Percentiles rank a stretch among this genome's conserved stretches.
Evolutionary conservation across 2,888 invertebrate genomes (phyloP).

Genomic region (Endomychus coccineus): DNA sequence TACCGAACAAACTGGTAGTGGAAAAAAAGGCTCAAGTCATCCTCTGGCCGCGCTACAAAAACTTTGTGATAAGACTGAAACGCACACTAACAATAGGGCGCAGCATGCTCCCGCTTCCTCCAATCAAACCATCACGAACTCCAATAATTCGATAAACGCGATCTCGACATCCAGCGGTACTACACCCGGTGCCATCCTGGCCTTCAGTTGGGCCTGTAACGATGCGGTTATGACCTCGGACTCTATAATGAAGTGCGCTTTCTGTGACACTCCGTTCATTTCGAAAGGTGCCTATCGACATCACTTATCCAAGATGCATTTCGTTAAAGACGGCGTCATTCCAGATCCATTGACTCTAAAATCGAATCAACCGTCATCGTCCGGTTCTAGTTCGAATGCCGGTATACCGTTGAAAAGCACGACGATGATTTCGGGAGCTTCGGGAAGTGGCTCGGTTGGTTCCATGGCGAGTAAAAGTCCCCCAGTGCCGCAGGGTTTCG

Average conservation of each 20-base stretch:
- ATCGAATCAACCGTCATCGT: conserved; percentile 36
- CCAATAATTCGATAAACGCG: conserved; percentile 29
- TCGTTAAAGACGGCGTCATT: conserved; percentile 84
- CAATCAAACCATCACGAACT: conserved; percentile 28
- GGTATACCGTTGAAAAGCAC: conserved; percentile 35
- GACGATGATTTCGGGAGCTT: conserved; percentile 25
- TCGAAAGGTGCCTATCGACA: conserved; percentile 96
- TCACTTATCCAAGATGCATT: conserved; percentile 92
- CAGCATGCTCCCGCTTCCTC: conserved; percentile 36
- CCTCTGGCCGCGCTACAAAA: conserved; percentile 92
- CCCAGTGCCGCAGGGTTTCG: conserved; percentile 52
- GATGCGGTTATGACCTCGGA: conserved; percentile 82
- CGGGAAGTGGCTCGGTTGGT: conserved; percentile 25
- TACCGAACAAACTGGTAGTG: conserved; percentile 45
- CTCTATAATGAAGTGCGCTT: conserved; percentile 88
- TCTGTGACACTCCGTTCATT: conserved; percentile 92
- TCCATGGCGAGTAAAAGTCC: conserved; percentile 34
- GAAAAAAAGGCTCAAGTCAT: conserved; percentile 69
- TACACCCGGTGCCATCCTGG: conserved; percentile 74
- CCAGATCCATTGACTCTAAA: conserved; percentile 66
- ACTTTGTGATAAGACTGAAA: conserved; percentile 92
- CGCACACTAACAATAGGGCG: conserved; percentile 48
- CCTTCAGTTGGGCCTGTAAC: conserved; percentile 92
- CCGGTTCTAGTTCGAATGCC: conserved; percentile 27
- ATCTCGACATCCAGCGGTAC: conserved; percentile 45